These are phyloP conservation scores for Oryzias sinensis DNA, from an alignment of 2,797 vertebrate genomes.

Conservation along the genomic window DNA sequence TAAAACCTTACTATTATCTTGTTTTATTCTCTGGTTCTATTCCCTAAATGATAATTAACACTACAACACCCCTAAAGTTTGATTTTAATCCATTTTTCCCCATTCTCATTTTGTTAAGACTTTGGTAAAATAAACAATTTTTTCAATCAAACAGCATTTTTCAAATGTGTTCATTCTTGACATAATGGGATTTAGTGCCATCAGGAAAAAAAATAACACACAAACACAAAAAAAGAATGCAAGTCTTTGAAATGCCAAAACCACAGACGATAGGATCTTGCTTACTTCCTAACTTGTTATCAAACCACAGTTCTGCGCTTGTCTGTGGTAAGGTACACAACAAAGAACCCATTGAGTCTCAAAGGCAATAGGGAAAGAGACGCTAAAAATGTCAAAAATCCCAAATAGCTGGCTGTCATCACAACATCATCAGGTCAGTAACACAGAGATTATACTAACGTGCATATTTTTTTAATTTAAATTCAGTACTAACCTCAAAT, in stretches of 20 bases:
- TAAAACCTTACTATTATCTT: slow-evolving; percentile 60
- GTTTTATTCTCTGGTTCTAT: slow-evolving; percentile 56
- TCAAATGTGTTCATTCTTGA: slow-evolving; percentile 34
- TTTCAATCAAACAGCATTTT: slow-evolving; percentile 22
- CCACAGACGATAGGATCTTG: slow-evolving; percentile 30
- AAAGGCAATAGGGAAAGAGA: slow-evolving; percentile 13
- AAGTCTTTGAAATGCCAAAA: slow-evolving; percentile 32
- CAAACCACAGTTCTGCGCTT: slow-evolving; percentile 19
- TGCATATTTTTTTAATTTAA: slow-evolving; percentile 26
- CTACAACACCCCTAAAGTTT: slow-evolving; percentile 28
- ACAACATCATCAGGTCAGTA: slow-evolving; percentile 52
- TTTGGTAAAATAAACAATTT: slow-evolving; percentile 11
- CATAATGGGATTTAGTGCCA: slow-evolving; percentile 38
- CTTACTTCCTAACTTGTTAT: slow-evolving; percentile 9
- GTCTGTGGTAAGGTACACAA: slow-evolving; percentile 30
- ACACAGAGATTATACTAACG: slow-evolving; percentile 27
- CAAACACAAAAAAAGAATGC: slow-evolving; percentile 23
- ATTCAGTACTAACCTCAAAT: slow-evolving; percentile 12
- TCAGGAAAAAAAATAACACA: slow-evolving; percentile 13
- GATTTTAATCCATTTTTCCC: slow-evolving; percentile 16
- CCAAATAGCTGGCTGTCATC: slow-evolving; percentile 59
- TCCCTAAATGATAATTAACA: slow-evolving; percentile 49
- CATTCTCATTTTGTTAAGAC: slow-evolving; percentile 4
- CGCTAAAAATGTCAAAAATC: slow-evolving; percentile 50
- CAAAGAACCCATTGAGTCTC: slow-evolving; percentile 54